Base-by-base conservation (phyloP, 2,888 invertebrate species). In the Mesorhabditis sp. region DNA sequence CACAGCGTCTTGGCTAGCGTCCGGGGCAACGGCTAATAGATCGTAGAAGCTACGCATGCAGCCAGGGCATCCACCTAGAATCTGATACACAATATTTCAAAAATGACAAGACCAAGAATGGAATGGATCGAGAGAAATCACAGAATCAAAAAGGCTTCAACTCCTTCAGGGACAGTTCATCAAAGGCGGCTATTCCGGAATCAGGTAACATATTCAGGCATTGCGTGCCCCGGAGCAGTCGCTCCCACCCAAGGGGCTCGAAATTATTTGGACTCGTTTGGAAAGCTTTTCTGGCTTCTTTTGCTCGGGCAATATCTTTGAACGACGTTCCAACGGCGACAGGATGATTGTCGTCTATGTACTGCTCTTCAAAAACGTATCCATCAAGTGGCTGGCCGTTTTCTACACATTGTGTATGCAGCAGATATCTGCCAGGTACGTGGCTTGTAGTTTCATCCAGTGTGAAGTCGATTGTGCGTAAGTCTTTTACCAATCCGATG, bases 291-390 rank as follows among this genome's bases (percentile, higher is more conserved):
- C 28, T 28, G 28, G 28, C 28, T 28, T 28, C 28, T 28, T 28
- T 28, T 28, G 28, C 28, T 28, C 28, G 28, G 28, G 28, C 28
- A 66, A 66, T 45, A 62, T 62, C 13, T 62, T 58, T 1, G 15
- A 65, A 70, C 50, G n/a, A 74, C 74, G 63, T 74, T 43, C 74
- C 76, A 62, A 85, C 83, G 28, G 84, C 84, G 4, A 77, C 80
- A 63, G 76, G 77, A 68, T 84, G 84, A 42, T 76, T 74, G 2
- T 72, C 67, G n/a, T 80, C 82, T 5, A 84, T 75, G 69, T 78
- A 82, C 0, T 76, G 76, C 67, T 84, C 84, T 69, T 84, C 84
- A 68, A 84, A 85, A 41, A 74, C 43, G 81, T 82, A 84, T 67
- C 81, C 72, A 42, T 71, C 67, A 68, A 79, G 76, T 4, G 41